These are phyloP conservation scores for Pectinophora gossypiella DNA, from an alignment of 1,140 invertebrate species.

Conservation along the genomic window DNA sequence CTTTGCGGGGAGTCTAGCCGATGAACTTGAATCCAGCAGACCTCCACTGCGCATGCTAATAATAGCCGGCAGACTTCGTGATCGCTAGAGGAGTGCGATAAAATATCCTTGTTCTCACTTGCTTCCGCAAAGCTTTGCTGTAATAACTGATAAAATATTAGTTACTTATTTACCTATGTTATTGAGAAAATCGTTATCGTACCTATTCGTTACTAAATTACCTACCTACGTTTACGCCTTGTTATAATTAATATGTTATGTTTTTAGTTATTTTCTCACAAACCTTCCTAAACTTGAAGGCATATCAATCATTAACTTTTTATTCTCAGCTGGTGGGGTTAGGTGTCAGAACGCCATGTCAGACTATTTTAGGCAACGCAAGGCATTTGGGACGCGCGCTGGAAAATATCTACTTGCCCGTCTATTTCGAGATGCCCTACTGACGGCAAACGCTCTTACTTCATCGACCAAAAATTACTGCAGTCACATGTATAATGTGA, in stretches of 20 bases:
- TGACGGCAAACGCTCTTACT: slow-evolving; percentile 42
- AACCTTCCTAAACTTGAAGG: too few species aligned
- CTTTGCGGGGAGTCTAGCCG: slow-evolving; percentile 60
- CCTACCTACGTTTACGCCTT: too few species aligned
- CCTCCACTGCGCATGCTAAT: slow-evolving; percentile 52
- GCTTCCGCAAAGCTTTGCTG: too few species aligned
- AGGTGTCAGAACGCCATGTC: not conserved
- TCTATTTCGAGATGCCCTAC: slow-evolving; percentile 65
- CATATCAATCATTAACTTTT: too few species aligned
- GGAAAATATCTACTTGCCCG: slow-evolving; percentile 58
- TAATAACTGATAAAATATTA: too few species aligned
- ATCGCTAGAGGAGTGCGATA: not conserved
- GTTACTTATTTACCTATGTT: too few species aligned
- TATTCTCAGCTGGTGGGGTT: not conserved
- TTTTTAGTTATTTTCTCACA: too few species aligned
- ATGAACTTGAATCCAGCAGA: slow-evolving; percentile 61
- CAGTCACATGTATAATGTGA: too few species aligned
- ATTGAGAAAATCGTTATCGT: too few species aligned
- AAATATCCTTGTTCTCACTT: too few species aligned
- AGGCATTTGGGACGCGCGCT: slow-evolving; percentile 65
- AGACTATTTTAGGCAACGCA: slow-evolving; percentile 59
- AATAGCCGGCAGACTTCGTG: not conserved
- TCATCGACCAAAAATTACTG: slow-evolving; percentile 29
- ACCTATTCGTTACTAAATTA: too few species aligned
- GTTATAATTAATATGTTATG: too few species aligned